A percentile compares a stretch with the other conserved stretches of the same genome.
Evolutionary conservation across 2,113 vertebrate genomes (phyloP).

Genomic region (Sialia sialis): DNA sequence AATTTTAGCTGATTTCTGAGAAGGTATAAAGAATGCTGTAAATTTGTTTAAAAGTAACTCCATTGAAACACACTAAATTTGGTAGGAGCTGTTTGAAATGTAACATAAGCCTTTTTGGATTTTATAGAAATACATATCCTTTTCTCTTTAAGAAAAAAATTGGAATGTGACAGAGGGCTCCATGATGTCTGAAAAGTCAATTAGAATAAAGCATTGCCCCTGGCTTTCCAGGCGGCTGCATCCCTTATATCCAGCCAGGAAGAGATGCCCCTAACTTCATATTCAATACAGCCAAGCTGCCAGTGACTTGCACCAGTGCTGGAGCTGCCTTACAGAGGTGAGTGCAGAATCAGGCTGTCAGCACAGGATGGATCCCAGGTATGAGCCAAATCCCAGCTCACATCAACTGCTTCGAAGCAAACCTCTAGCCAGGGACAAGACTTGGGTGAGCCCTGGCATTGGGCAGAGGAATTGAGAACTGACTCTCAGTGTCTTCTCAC

Average conservation of each 20-base stretch:
- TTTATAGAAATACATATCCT: neutral
- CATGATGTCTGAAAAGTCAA: neutral
- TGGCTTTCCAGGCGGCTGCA: neutral
- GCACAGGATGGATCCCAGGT: neutral
- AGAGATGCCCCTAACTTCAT: neutral
- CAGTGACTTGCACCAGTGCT: neutral
- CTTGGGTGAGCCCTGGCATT: neutral
- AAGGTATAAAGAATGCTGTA: neutral
- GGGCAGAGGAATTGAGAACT: neutral
- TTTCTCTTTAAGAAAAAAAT: neutral
- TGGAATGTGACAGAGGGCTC: neutral
- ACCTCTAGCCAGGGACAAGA: neutral
- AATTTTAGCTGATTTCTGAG: neutral
- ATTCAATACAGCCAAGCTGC: fast-evolving
- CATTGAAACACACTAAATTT: neutral
- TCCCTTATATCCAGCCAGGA: neutral
- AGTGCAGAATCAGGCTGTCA: neutral
- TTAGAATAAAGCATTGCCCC: neutral
- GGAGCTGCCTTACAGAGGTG: neutral
- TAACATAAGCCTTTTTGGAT: neutral
- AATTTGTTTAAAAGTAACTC: neutral
- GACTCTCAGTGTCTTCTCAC: neutral
- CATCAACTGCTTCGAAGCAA: neutral
- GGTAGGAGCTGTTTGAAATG: neutral
- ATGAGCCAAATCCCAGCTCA: neutral